These are phyloP conservation scores for Tragulus kanchil DNA, from an alignment of 2,113 vertebrate species.

Conservation along the genomic window DNA sequence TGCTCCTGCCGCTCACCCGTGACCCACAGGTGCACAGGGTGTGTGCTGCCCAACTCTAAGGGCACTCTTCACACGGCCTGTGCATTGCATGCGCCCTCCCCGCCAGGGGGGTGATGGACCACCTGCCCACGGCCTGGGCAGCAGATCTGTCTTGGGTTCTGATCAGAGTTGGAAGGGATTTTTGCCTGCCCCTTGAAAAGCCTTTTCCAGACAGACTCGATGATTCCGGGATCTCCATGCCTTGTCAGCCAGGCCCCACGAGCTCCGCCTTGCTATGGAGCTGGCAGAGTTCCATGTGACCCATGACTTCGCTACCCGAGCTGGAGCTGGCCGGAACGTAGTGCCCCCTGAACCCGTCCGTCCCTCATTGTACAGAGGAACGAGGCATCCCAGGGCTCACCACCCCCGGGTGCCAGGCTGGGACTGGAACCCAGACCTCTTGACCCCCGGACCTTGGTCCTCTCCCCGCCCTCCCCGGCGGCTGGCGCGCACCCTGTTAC, in stretches of 20 bases:
- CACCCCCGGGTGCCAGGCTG: background rate
- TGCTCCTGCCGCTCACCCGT: rapidly evolving
- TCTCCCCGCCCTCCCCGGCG: background rate
- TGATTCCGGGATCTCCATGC: background rate
- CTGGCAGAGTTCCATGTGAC: background rate
- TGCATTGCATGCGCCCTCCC: background rate
- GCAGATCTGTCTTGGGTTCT: background rate
- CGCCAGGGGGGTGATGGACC: background rate
- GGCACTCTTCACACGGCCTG: background rate
- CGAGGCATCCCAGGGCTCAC: background rate
- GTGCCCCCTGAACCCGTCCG: background rate
- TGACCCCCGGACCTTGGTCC: background rate
- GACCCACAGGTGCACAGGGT: background rate
- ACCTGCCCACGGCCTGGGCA: background rate
- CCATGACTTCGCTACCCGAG: background rate
- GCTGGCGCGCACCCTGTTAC: background rate
- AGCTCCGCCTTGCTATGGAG: background rate
- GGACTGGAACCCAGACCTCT: background rate
- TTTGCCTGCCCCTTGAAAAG: background rate
- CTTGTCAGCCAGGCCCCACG: background rate
- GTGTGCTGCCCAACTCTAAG: background rate
- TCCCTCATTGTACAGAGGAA: background rate
- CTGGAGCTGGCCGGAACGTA: background rate
- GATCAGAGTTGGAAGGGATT: background rate
- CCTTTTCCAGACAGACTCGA: background rate